Conservation (phyloP, 92 coral and sea anemone species). For the Pocillopora grandis region DNA sequence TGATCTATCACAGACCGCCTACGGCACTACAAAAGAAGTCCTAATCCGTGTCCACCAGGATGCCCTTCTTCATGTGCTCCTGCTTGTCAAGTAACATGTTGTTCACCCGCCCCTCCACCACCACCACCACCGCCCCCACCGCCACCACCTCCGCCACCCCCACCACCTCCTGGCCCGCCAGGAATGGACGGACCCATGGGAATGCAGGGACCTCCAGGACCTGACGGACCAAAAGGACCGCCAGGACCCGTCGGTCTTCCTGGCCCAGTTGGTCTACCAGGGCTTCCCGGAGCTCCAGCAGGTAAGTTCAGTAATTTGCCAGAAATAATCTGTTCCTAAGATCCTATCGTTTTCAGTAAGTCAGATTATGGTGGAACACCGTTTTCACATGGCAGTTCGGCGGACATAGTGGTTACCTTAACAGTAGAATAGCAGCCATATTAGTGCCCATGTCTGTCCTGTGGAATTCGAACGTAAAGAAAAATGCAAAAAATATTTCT, state of each 20-base stretch:
- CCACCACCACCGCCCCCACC: conserved; percentile 61
- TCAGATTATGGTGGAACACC: too few species aligned
- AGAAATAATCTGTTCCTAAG: not conserved
- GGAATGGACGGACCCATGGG: conserved; percentile 84
- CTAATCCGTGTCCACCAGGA: conserved; percentile 76
- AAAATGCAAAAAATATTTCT: too few species aligned
- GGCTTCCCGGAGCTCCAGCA: conserved; percentile 84
- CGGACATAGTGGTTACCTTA: too few species aligned
- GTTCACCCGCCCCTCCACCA: conserved; percentile 67
- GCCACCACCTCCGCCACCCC: conserved; percentile 75
- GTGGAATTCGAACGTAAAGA: too few species aligned
- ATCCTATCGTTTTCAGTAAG: too few species aligned
- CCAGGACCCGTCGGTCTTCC: conserved; percentile 70
- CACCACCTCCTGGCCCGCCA: conserved; percentile 86
- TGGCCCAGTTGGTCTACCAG: conserved; percentile 77
- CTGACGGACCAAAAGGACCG: conserved; percentile 86
- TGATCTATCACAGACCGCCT: conserved; percentile 13
- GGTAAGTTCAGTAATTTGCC: conserved; percentile 41
- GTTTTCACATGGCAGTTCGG: too few species aligned
- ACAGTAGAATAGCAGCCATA: too few species aligned
- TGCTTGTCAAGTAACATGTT: conserved; percentile 66
- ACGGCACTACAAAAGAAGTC: conserved; percentile 68
- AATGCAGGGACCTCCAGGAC: conserved; percentile 77
- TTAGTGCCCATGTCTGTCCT: too few species aligned
- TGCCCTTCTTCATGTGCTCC: conserved; percentile 72